These are phyloP conservation scores for Sialia sialis DNA, from an alignment of 2,113 vertebrate species.

Conservation along the genomic window DNA sequence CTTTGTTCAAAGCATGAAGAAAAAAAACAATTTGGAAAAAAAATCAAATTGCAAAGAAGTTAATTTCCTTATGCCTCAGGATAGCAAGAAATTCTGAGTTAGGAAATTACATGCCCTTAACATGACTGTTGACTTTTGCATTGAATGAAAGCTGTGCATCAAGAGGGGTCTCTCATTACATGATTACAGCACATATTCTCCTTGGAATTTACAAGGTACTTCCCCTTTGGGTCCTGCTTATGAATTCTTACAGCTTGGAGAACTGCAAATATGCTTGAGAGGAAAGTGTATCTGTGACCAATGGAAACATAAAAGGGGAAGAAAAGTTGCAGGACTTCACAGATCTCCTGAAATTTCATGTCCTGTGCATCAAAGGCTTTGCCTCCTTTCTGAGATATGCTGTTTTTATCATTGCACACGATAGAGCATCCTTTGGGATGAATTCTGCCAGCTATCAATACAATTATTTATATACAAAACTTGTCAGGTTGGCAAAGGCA, in stretches of 20 bases:
- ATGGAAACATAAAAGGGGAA: slow-evolving; percentile 10
- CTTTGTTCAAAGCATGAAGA: neutral
- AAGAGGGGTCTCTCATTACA: neutral
- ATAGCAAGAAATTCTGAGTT: neutral
- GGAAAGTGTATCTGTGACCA: slow-evolving; percentile 16
- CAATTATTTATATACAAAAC: neutral
- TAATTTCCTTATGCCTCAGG: slow-evolving; percentile 1
- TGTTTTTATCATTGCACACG: neutral
- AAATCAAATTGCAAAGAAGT: neutral
- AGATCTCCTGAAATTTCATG: neutral
- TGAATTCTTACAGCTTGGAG: slow-evolving; percentile 5
- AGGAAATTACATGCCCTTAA: slow-evolving; percentile 9
- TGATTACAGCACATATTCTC: neutral
- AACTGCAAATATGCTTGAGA: neutral
- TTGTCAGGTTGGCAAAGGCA: neutral
- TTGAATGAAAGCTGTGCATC: neutral
- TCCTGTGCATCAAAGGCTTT: neutral
- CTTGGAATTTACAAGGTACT: neutral
- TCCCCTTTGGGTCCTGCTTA: neutral
- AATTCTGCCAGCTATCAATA: neutral
- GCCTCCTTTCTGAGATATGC: neutral
- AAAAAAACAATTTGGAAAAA: neutral
- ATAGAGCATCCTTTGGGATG: neutral
- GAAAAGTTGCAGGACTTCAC: neutral
- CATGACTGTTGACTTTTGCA: neutral